Conservation (phyloP, 1,140 invertebrate genomes). For the Aphidius ervi region DNA sequence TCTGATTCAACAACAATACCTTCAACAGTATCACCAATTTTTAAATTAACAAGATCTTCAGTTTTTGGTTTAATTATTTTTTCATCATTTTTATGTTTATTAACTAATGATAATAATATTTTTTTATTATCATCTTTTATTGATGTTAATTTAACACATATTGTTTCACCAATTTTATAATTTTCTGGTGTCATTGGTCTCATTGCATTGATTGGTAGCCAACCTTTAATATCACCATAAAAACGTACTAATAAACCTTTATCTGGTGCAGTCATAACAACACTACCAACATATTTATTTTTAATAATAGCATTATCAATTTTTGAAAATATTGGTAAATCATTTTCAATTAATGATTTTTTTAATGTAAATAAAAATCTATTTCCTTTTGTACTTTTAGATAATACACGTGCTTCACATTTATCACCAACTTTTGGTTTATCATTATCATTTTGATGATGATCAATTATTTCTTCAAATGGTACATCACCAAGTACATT, state of each 20-base stretch:
- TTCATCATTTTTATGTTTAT: slow-evolving; percentile 15
- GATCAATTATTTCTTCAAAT: slow-evolving; percentile 29
- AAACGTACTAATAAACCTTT: slow-evolving; percentile 58
- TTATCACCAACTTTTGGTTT: slow-evolving; percentile 49
- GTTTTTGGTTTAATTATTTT: slow-evolving; percentile 24
- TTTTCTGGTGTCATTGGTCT: slow-evolving; percentile 39
- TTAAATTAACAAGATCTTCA: slow-evolving; percentile 6
- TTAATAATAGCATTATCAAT: slow-evolving; percentile 52
- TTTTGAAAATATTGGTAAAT: slow-evolving; percentile 50
- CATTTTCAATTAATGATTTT: slow-evolving; percentile 53
- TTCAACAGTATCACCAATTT: slow-evolving; percentile 39
- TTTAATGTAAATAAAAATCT: slow-evolving; percentile 57
- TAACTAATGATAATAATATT: slow-evolving; percentile 43
- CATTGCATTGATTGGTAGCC: slow-evolving; percentile 54
- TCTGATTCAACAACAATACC: slow-evolving; percentile 37
- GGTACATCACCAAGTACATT: slow-evolving; percentile 42
- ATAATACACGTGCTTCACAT: slow-evolving; percentile 55
- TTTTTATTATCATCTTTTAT: slow-evolving; percentile 43
- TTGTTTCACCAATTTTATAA: slow-evolving; percentile 50
- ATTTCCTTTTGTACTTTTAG: slow-evolving; percentile 39
- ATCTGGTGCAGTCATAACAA: slow-evolving; percentile 46
- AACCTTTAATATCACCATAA: slow-evolving; percentile 58
- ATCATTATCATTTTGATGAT: slow-evolving; percentile 31
- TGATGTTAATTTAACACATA: slow-evolving; percentile 49
- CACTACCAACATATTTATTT: slow-evolving; percentile 55